These are phyloP conservation scores for Nomia melanderi DNA, from an alignment of 1,140 invertebrate genomes.

Conservation along the genomic window DNA sequence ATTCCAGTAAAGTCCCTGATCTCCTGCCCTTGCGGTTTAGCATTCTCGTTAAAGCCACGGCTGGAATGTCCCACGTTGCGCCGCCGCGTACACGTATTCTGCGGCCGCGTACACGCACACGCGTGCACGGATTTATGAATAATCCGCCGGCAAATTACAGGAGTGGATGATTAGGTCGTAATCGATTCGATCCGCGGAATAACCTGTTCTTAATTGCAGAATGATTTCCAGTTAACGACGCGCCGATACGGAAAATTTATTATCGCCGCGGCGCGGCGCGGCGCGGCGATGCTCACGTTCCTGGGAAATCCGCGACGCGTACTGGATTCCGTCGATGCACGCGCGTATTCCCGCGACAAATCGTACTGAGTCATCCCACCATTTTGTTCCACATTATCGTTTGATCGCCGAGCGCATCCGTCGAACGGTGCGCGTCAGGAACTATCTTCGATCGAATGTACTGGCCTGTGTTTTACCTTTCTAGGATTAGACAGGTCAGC, in stretches of 20 bases:
- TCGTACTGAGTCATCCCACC: too few relatives aligned
- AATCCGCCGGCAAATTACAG: conserved; percentile 31
- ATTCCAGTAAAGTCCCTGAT: conserved; percentile 54
- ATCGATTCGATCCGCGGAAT: conserved; percentile 36
- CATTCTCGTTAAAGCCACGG: conserved; percentile 42
- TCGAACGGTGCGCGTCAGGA: too few relatives aligned
- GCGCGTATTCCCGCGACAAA: too few relatives aligned
- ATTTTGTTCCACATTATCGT: too few relatives aligned
- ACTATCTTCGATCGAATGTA: too few relatives aligned
- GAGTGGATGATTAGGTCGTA: conserved; percentile 33
- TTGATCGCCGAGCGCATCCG: too few relatives aligned
- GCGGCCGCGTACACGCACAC: neutral
- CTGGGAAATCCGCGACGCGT: neutral
- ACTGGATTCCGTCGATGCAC: too few relatives aligned
- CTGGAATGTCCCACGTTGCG: conserved; percentile 18
- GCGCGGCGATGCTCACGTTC: neutral
- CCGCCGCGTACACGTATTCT: neutral
- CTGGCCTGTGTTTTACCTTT: too few relatives aligned
- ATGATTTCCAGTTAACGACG: conserved; percentile 30
- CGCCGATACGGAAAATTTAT: conserved; percentile 26
- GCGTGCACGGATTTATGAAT: conserved; percentile 44
- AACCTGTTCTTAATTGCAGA: conserved; percentile 43
- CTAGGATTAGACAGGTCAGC: too few relatives aligned
- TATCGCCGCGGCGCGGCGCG: neutral
- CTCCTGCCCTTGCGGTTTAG: conserved; percentile 48